These are phyloP conservation scores for Seriola rivoliana DNA, from an alignment of 2,113 vertebrate genomes.

Conservation along the genomic window DNA sequence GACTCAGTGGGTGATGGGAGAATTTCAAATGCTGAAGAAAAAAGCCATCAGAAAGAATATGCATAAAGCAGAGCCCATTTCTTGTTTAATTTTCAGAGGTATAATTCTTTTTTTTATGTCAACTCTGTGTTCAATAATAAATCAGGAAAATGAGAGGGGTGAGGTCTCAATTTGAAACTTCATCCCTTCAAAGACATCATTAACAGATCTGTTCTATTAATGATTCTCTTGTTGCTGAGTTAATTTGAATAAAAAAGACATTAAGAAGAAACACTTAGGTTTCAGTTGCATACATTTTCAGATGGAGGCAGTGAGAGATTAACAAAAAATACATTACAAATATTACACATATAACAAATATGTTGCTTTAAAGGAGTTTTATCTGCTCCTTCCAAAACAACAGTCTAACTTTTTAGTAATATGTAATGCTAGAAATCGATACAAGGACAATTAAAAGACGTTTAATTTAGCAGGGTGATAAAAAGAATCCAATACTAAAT, in stretches of 20 bases:
- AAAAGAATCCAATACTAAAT: conserved; percentile 1
- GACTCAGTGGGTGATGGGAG: conserved; percentile 58
- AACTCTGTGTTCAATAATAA: conserved; percentile 67
- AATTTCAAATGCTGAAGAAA: conserved; percentile 33
- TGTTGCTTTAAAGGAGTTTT: neutral
- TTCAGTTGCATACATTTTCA: conserved; percentile 13
- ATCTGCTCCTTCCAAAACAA: neutral
- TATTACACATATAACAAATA: neutral
- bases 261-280: conserved; percentile 2
- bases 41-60: conserved; percentile 52
- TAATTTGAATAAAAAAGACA: conserved; percentile 44
- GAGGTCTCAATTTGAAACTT: conserved; percentile 40
- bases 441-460: conserved; percentile 3
- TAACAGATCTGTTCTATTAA: conserved; percentile 50
- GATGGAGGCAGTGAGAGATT: neutral
- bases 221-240: conserved; percentile 42
- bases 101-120: conserved; percentile 48
- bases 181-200: conserved; percentile 40
- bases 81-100: conserved; percentile 49
- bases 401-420: neutral
- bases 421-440: neutral
- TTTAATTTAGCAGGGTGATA: neutral
- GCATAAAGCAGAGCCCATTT: conserved; percentile 13
- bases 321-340: neutral
- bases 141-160: conserved; percentile 34